These are phyloP conservation scores for Ochotona curzoniae DNA, from an alignment of 2,113 vertebrate genomes.

Conservation along the genomic window DNA sequence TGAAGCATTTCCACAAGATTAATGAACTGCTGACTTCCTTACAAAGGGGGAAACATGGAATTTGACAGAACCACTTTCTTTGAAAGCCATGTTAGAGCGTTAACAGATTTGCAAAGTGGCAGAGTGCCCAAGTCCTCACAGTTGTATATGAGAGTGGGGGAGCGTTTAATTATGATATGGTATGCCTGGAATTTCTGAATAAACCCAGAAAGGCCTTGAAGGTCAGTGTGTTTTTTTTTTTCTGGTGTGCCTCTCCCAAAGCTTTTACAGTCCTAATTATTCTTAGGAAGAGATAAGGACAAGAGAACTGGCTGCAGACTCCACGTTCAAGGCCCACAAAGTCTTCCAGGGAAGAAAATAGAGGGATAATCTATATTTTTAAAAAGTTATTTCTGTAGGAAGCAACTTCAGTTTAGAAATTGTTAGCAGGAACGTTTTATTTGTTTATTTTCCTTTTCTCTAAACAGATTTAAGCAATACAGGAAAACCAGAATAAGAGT, in stretches of 20 bases:
- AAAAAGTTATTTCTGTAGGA: constrained; percentile 13
- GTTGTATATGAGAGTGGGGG: background rate
- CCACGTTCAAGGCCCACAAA: background rate
- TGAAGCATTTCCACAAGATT: background rate
- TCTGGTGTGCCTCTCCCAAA: constrained; percentile 32
- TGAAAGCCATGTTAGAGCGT: background rate
- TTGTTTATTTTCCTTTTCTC: constrained; percentile 82
- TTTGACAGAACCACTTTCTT: constrained; percentile 46
- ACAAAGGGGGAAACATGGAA: constrained; percentile 9
- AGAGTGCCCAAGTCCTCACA: background rate
- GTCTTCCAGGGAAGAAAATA: constrained; percentile 19
- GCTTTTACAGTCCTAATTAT: background rate
- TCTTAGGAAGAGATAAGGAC: accelerated
- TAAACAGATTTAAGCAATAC: constrained; percentile 84
- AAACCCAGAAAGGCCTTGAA: constrained; percentile 3
- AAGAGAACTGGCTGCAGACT: background rate
- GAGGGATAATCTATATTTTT: background rate
- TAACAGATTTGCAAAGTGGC: constrained; percentile 33
- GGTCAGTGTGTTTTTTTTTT: background rate
- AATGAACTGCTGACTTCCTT: background rate
- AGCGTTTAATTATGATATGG: background rate
- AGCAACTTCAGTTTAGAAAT: constrained; percentile 71
- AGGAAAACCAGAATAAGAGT: constrained; percentile 77
- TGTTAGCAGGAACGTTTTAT: constrained; percentile 64
- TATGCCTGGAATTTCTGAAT: constrained; percentile 46